Evolutionary conservation across 2,888 invertebrate genomes (phyloP).

Genomic region (Silvanus unidentatus): DNA sequence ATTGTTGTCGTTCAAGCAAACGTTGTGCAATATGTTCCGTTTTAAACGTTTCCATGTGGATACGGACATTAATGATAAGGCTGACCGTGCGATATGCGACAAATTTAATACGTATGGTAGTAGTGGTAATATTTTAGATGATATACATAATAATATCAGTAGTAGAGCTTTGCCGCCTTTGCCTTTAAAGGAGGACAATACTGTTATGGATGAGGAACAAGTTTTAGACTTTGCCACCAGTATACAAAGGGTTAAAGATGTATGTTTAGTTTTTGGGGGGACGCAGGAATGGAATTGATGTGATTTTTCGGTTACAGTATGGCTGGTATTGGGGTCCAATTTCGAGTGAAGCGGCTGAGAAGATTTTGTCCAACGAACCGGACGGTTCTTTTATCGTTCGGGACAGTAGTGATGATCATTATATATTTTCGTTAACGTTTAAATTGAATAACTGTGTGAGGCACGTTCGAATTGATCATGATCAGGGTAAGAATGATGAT

Average conservation of each 20-base stretch:
- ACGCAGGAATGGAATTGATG: slow-evolving; percentile 29
- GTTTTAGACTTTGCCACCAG: slow-evolving; percentile 81
- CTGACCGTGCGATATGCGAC: slow-evolving; percentile 9
- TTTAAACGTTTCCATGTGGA: slow-evolving; percentile 56
- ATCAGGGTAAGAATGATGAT: slow-evolving; percentile 76
- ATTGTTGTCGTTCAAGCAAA: slow-evolving; percentile 74
- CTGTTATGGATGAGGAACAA: slow-evolving; percentile 32
- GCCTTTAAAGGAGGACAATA: slow-evolving; percentile 42
- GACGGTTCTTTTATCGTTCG: slow-evolving; percentile 91
- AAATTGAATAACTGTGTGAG: slow-evolving; percentile 84
- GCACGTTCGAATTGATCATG: slow-evolving; percentile 90
- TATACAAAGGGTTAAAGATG: slow-evolving; percentile 90
- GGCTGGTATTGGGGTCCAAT: slow-evolving; percentile 97
- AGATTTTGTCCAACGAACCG: slow-evolving; percentile 83
- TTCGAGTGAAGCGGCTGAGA: slow-evolving; percentile 86
- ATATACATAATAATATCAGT: slow-evolving; percentile 52
- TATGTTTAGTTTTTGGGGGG: too few relatives aligned
- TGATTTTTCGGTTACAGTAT: slow-evolving; percentile 55
- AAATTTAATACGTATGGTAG: slow-evolving; percentile 18
- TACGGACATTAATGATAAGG: slow-evolving; percentile 36
- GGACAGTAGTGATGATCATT: slow-evolving; percentile 91
- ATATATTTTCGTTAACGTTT: slow-evolving; percentile 90
- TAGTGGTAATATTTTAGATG: slow-evolving; percentile 34
- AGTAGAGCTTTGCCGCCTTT: slow-evolving; percentile 64
- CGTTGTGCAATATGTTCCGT: slow-evolving; percentile 76